A percentile compares a stretch with the other conserved stretches of the same genome.
Conservation (phyloP, 2,888 invertebrate species). For the Brachylomia viminalis region DNA sequence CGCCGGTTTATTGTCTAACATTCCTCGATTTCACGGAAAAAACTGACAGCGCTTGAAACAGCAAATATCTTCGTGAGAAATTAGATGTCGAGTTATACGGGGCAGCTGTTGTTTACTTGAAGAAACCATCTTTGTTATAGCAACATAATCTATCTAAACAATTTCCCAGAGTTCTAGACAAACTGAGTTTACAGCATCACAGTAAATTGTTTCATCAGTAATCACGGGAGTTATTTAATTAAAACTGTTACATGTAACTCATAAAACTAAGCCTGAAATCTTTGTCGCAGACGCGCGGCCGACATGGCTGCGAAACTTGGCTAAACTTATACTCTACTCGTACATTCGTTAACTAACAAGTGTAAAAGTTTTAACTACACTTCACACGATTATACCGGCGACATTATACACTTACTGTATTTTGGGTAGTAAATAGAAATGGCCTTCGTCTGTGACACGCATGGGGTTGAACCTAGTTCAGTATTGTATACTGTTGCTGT, state of each 20-base stretch:
- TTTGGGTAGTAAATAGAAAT: constrained; percentile 32
- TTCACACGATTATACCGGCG: constrained; percentile 71
- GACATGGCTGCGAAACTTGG: constrained; percentile 77
- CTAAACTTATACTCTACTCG: constrained; percentile 68
- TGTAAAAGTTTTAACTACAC: constrained; percentile 78
- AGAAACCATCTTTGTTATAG: constrained; percentile 42
- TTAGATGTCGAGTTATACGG: constrained; percentile 60
- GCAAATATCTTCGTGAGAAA: constrained; percentile 68
- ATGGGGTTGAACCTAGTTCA: background rate
- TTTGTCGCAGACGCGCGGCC: constrained; percentile 74
- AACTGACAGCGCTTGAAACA: constrained; percentile 72
- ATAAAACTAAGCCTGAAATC: constrained; percentile 80
- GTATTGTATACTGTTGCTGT: background rate
- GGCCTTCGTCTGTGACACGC: background rate
- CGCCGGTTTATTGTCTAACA: constrained; percentile 82
- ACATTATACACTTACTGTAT: constrained; percentile 65
- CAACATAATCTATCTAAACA: constrained; percentile 26
- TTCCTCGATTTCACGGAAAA: constrained; percentile 76
- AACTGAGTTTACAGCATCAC: constrained; percentile 63
- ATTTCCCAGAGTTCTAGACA: constrained; percentile 48
- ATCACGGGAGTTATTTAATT: constrained; percentile 77
- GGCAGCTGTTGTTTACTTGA: constrained; percentile 64
- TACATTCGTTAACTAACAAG: constrained; percentile 75
- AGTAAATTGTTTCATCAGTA: constrained; percentile 75
- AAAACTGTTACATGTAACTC: constrained; percentile 79